These are phyloP conservation scores for Spilogale gracilis DNA, from an alignment of 2,113 vertebrate genomes.

Conservation along the genomic window DNA sequence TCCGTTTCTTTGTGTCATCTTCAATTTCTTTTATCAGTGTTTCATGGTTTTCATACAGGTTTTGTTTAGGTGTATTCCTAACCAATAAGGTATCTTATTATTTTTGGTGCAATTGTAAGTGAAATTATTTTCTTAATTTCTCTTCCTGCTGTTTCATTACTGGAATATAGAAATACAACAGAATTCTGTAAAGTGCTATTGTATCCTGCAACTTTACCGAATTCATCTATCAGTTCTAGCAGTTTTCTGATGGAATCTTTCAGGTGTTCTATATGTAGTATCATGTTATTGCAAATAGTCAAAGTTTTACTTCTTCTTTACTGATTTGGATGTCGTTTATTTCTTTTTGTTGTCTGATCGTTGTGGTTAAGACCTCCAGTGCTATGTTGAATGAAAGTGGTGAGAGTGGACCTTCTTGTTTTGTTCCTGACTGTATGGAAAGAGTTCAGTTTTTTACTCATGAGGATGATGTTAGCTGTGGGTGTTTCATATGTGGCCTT, in stretches of 20 bases:
- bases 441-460: not conserved
- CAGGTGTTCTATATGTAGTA: not conserved
- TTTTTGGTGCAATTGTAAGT: too few relatives aligned
- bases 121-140: too few relatives aligned
- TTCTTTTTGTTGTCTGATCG: not conserved
- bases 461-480: not conserved
- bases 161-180: not conserved
- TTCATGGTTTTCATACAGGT: not conserved
- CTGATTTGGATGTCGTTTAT: not conserved
- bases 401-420: not conserved
- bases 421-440: not conserved
- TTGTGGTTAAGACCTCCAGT: not conserved
- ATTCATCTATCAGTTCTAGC: not conserved
- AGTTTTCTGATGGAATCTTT: not conserved
- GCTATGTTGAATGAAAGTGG: not conserved
- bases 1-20: not conserved
- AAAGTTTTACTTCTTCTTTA: not conserved
- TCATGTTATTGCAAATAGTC: not conserved
- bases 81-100: too few relatives aligned
- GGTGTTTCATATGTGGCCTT: too few relatives aligned
- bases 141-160: too few relatives aligned
- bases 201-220: not conserved
- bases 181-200: not conserved
- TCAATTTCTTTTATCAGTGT: not conserved
- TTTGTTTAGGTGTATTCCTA: not conserved